Percentiles rank a stretch among this genome's conserved stretches.
Evolutionary conservation across 2,113 vertebrate genomes (phyloP).

Genomic region (Mormoops blainvillei): DNA sequence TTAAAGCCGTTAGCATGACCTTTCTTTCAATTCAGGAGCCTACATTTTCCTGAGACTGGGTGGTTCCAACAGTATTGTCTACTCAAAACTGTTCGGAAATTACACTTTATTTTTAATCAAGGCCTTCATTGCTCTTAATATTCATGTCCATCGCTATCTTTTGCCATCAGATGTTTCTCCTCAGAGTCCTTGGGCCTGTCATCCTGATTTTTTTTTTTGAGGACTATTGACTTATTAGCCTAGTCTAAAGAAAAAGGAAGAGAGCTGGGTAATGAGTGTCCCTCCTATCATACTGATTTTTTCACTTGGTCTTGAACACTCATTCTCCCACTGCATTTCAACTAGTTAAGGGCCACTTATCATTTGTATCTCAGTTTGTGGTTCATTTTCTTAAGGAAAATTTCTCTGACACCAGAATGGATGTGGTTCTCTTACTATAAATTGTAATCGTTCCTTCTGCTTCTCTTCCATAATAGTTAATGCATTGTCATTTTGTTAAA

Average conservation of each 20-base stretch:
- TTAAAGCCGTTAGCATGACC: background rate
- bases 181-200: background rate
- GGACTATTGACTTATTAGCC: background rate
- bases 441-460: background rate
- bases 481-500: background rate
- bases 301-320: background rate
- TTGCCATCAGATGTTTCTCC: background rate
- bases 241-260: background rate
- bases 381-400: background rate
- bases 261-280: background rate
- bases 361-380: background rate
- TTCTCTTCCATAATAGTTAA: background rate
- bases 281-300: background rate
- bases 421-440: background rate
- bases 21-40: background rate
- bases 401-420: background rate
- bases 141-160: background rate
- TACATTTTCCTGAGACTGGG: background rate
- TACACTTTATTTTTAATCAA: background rate
- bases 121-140: background rate
- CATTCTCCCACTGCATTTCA: background rate
- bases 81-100: background rate
- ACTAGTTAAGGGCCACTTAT: background rate
- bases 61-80: background rate
- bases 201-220: background rate